Base-by-base conservation (phyloP, 2,113 vertebrate genomes). In the Trematocara marginatum region DNA sequence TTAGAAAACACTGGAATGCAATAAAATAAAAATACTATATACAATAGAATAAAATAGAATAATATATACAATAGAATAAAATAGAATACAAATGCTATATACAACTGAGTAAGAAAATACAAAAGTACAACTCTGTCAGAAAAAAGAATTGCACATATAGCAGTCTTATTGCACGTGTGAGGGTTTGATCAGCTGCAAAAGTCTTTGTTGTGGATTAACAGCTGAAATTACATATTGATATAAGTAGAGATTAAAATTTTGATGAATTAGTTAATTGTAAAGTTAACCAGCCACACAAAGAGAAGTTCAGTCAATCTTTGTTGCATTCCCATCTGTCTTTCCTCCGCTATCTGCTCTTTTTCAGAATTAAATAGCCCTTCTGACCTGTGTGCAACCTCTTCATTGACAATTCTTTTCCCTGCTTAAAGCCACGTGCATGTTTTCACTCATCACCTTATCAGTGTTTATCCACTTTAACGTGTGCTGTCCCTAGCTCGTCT, bases 371-470 rank as follows among this genome's bases (percentile, higher is more conserved):
- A 81, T 49, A 31, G 23, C 12, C 2, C 20, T 6, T 47, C 9
- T 76, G 59, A 92, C 81, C 87, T 83, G 29, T 79, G 47, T 64
- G 74, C 10, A 45, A 87, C 82, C 76, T 84, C 40, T 74, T 88
- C 66, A 81, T 90, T 85, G 45, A 51, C 47, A 52, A 31, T 82
- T 87, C 15, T 80, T 78, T 78, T 35, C 23, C 35, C 78, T 52
- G 10, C 16, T 80, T 49, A 53, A 66, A 78, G 51, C 42, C 4
- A 23, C 1, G 40, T 83, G 6, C 71, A 53, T 23, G 9, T 82
- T 47, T 57, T 79, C 49, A 34, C 64, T 89, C 57, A 85, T 90
- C 40, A 69, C n/a, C 80, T 90, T 40, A 79, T 89, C 47, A 61
- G 31, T 38, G 38, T 56, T 86, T 81, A 78, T 64, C 52, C 29